Percentiles rank a stretch among this genome's conserved stretches.
phyloP scores from a whole-genome alignment of 1,140 invertebrate genomes.

The Drosophila tani region DNA sequence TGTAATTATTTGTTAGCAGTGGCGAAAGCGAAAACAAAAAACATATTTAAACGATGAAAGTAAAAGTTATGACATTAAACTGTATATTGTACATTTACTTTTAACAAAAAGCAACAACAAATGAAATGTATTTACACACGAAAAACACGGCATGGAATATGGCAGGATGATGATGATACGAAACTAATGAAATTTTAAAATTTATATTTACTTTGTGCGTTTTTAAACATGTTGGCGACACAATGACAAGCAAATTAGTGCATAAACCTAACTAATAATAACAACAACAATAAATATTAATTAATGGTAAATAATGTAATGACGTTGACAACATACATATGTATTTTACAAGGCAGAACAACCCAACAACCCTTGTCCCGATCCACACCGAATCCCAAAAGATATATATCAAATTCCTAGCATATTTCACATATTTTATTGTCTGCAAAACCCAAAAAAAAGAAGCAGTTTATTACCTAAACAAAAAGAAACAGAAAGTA shows the following conservation, averaged over 20 bases:
- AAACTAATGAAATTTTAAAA: slow-evolving; percentile 65
- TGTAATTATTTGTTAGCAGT: slow-evolving; percentile 74
- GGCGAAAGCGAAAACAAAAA: slow-evolving; percentile 15
- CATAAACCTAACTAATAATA: slow-evolving; percentile 56
- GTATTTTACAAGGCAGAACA: slow-evolving; percentile 53
- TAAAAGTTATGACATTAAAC: slow-evolving; percentile 63
- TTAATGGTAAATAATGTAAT: slow-evolving; percentile 68
- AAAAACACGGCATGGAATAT: slow-evolving; percentile 40
- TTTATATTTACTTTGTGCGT: slow-evolving; percentile 64
- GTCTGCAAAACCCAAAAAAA: slow-evolving; percentile 45
- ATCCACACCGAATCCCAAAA: slow-evolving; percentile 57
- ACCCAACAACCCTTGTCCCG: slow-evolving; percentile 12
- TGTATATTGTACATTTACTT: slow-evolving; percentile 76
- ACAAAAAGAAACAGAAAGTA: slow-evolving; percentile 6
- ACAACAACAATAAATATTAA: slow-evolving; percentile 50
- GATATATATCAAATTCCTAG: slow-evolving; percentile 53
- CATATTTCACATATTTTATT: slow-evolving; percentile 67
- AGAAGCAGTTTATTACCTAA: slow-evolving; percentile 57
- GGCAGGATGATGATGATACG: slow-evolving; percentile 17
- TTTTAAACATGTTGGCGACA: slow-evolving; percentile 67
- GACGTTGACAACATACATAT: slow-evolving; percentile 67
- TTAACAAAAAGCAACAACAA: slow-evolving; percentile 42
- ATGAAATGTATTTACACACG: slow-evolving; percentile 69
- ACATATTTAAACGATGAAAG: slow-evolving; percentile 33
- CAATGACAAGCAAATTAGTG: slow-evolving; percentile 49